These are phyloP conservation scores for Campoletis raptor DNA, from an alignment of 2,888 invertebrate species.

Conservation along the genomic window DNA sequence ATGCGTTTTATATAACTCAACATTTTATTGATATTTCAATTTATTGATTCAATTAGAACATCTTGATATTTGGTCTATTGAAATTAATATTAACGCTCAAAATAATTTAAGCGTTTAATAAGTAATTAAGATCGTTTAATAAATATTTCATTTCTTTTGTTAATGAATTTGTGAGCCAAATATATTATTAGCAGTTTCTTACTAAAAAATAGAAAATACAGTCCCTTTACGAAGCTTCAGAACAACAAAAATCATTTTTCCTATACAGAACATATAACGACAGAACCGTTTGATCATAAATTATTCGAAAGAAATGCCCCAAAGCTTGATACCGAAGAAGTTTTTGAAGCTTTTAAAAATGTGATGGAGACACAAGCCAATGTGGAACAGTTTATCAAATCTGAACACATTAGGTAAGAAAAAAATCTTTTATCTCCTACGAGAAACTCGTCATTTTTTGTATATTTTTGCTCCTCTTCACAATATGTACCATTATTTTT, in stretches of 20 bases:
- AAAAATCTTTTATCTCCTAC: neutral
- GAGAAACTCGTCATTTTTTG: neutral
- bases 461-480: neutral
- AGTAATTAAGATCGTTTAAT: too few species aligned
- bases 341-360: constrained; percentile 69
- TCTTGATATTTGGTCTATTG: neutral
- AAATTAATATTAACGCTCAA: too few species aligned
- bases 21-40: neutral
- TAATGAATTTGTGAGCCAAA: neutral
- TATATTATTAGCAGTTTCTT: too few species aligned
- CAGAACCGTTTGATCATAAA: constrained; percentile 75
- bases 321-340: constrained; percentile 47
- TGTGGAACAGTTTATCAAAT: constrained; percentile 5
- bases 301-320: constrained; percentile 68
- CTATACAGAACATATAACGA: constrained; percentile 77
- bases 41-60: neutral
- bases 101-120: too few species aligned
- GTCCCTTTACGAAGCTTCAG: neutral
- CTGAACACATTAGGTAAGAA: neutral
- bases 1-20: constrained; percentile 39
- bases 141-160: too few species aligned
- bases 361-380: constrained; percentile 64
- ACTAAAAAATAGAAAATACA: neutral
- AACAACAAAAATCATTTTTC: constrained; percentile 21
- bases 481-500: neutral